Evolutionary conservation across 2,113 vertebrate genomes (phyloP), one percentile per base, ranked within the genome.

Genomic region (Leptobrachium leishanense): DNA sequence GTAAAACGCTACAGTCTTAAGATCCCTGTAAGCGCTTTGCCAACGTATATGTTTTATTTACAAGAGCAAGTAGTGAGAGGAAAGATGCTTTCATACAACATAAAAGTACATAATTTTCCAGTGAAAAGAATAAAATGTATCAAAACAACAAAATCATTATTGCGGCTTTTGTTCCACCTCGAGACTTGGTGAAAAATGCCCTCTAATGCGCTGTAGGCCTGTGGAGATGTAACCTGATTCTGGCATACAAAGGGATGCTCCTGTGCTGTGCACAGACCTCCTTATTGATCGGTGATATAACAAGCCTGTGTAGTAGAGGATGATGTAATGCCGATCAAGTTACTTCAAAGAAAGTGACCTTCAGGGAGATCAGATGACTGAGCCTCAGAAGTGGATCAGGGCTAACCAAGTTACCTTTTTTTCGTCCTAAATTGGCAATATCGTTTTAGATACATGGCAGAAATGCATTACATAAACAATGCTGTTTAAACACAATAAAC

Each of bases 321-420:
- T 94, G 92, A 94, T 89, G 89, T 94, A 83, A 95, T 91, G 85
- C 84, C 87, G 86, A 83, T 84, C 82, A 65, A 83, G 85, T 89
- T 85, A 83, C 86, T 87, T 31, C 20, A 55, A 82, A 85, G 83
- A 43, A 40, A 2, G 41, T 90, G 91, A 94, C 93, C 90, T 95
- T 95, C 90, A 90, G 86, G 86, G 73, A 66, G 40, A 76, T 89
- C 82, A 54, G 82, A 82, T 85, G 81, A 83, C 83, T 84, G 73
- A 86, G 67, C 83, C 81, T 68, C 44, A 76, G 55, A 84, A 84
- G 78, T 85, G 81, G 71, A 76, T 86, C 63, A 82, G 84, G 82
- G 65, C 57, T 85, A 83, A 74, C 73, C 82, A 85, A 84, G 82
- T 82, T 76, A 73, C 74, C 83, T 89, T 50, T 4, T 50, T 85